Evolutionary conservation across 2,797 vertebrate species (phyloP).

Genomic region (Oryzias sinensis): DNA sequence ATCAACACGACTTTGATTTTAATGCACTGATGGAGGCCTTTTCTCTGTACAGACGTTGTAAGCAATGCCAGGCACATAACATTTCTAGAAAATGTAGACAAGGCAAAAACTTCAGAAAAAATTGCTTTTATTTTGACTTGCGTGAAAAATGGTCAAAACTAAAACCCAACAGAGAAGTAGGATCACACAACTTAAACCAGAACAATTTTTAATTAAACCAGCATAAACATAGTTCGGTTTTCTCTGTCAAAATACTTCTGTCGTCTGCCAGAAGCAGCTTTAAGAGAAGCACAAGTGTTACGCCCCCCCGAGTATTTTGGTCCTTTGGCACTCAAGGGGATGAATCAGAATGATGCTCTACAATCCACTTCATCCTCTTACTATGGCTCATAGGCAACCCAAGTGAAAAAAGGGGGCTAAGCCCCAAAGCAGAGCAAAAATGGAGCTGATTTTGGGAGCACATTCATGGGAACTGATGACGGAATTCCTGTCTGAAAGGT

Average conservation of each 20-base stretch:
- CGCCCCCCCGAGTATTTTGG: constrained; percentile 50
- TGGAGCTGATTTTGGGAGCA: constrained; percentile 55
- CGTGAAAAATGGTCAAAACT: background rate
- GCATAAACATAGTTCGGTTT: constrained; percentile 13
- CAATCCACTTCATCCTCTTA: constrained; percentile 77
- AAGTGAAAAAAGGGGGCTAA: constrained; percentile 57
- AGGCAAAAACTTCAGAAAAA: too few relatives aligned
- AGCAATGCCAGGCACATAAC: background rate
- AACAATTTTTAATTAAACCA: background rate
- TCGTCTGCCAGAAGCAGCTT: constrained; percentile 21
- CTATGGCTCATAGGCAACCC: constrained; percentile 51
- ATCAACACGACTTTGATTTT: constrained; percentile 9
- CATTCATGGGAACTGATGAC: constrained; percentile 65
- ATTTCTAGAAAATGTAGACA: too few relatives aligned
- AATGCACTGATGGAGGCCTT: constrained; percentile 3
- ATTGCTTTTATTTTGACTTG: background rate
- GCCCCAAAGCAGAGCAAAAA: constrained; percentile 45
- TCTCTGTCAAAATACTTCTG: constrained; percentile 10
- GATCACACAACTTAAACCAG: too few relatives aligned
- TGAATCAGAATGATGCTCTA: constrained; percentile 67
- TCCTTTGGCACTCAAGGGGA: constrained; percentile 59
- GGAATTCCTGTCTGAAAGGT: constrained; percentile 70
- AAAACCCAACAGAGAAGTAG: too few relatives aligned
- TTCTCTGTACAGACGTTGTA: background rate
- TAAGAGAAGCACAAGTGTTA: constrained; percentile 40